A percentile compares a stretch with the other conserved stretches of the same genome.
Conservation (phyloP, 2,797 vertebrate species). For the Uromys caudimaculatus region DNA sequence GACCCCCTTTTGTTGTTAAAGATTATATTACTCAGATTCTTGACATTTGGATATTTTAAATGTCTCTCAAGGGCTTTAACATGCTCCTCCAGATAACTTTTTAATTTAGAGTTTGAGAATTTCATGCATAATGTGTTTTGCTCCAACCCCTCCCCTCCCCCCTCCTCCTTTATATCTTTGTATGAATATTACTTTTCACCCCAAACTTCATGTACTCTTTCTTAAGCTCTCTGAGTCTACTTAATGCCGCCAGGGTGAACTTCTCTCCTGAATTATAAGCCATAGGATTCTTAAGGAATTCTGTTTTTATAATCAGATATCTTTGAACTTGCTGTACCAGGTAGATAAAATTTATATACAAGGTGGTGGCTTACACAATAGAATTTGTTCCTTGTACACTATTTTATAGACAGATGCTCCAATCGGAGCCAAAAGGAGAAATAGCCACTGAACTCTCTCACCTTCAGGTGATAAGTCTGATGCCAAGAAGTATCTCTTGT, state of each 20-base stretch:
- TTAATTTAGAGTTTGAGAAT: not conserved
- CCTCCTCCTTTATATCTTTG: not conserved
- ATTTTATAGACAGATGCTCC: not conserved
- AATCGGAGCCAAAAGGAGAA: constrained; percentile 49
- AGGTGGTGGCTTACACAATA: not conserved
- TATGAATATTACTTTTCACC: not conserved
- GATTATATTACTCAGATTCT: not conserved
- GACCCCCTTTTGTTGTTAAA: not conserved
- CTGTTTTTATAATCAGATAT: constrained; percentile 20
- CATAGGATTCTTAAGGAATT: not conserved
- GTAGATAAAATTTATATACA: constrained; percentile 15
- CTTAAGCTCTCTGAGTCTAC: not conserved
- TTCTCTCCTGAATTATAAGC: not conserved
- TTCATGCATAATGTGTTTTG: not conserved
- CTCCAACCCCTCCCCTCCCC: not conserved
- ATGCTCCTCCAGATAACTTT: not conserved
- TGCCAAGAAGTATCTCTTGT: constrained; percentile 27
- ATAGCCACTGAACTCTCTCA: not conserved
- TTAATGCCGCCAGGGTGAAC: not conserved
- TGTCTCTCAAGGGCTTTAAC: not conserved
- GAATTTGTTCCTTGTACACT: not conserved
- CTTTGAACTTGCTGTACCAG: not conserved
- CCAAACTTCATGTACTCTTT: not conserved
- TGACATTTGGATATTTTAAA: not conserved
- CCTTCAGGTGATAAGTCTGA: constrained; percentile 10